A percentile compares a stretch with the other conserved stretches of the same genome.
These are phyloP conservation scores for Pitta sordida DNA, from an alignment of 2,113 vertebrate genomes.

Conservation along the genomic window DNA sequence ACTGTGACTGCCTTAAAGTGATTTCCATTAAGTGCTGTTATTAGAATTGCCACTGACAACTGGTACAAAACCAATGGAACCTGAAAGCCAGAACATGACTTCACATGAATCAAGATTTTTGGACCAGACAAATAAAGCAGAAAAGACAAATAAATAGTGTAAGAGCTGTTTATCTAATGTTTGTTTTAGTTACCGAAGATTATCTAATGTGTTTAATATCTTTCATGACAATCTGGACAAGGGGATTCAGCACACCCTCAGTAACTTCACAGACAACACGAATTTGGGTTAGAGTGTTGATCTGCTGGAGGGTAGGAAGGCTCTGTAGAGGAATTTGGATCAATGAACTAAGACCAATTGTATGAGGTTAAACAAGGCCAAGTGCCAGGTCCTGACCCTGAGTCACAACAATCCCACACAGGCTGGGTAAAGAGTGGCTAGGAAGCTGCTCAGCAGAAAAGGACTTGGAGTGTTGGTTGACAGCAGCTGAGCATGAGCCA, in stretches of 20 bases:
- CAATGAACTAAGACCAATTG: fast-evolving
- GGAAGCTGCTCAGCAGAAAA: background rate
- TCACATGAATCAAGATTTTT: background rate
- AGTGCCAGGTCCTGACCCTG: background rate
- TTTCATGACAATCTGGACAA: background rate
- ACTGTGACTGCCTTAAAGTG: background rate
- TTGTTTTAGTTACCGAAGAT: background rate
- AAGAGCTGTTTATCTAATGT: background rate
- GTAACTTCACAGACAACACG: fast-evolving
- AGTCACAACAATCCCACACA: background rate
- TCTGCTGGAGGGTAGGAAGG: background rate
- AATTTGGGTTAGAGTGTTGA: background rate
- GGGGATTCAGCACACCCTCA: background rate
- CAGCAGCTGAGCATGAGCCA: background rate
- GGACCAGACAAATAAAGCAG: background rate
- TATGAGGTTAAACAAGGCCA: background rate
- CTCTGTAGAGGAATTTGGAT: background rate
- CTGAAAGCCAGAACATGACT: background rate
- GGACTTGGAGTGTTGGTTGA: background rate
- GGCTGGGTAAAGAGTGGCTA: background rate
- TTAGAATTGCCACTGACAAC: background rate
- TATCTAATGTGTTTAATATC: background rate
- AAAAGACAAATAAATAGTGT: background rate
- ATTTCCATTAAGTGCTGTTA: background rate
- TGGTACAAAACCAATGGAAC: background rate